Base-by-base conservation (phyloP, 1,140 invertebrate species). In the Psilanteris sp. region DNA sequence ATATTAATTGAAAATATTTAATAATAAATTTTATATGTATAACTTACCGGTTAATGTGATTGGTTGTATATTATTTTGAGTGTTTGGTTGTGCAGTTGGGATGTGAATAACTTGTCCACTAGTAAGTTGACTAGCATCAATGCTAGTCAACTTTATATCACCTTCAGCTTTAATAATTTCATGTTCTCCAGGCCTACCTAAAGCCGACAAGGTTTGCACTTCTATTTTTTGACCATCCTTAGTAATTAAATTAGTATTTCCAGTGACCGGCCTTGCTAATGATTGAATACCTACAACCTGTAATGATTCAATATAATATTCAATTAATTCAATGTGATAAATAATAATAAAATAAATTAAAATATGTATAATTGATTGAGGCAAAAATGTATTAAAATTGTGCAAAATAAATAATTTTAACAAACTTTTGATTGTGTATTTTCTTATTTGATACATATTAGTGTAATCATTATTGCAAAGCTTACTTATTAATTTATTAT, bases 1-100 rank as follows among this genome's bases (percentile, higher is more conserved):
- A n/a, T n/a, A n/a, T n/a, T n/a, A n/a, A n/a, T n/a, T n/a, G n/a
- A n/a, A n/a, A n/a, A n/a, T n/a, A n/a, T n/a, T n/a, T n/a, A n/a
- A n/a, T n/a, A n/a, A n/a, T n/a, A n/a, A n/a, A n/a, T n/a, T n/a
- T n/a, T n/a, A n/a, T n/a, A n/a, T n/a, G n/a, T n/a, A n/a, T n/a
- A 64, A 54, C 22, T 50, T 10, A 80, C 85, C 91, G 26, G 91
- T 91, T 55, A 92, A 90, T 9, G 91, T 92, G 9, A 92, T 90
- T 8, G 91, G 90, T 50, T 91, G 90, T 13, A 86, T 83, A 6
- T 83, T 71, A 11, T 82, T 79, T 46, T 88, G 88, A 0, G 85
- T 37, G 15, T 83, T 70, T 5, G 68, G 31, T 54, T 87, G 85
- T 0, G 86, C 81, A 26, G 85, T 66, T 6, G 86, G 86, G 31